Conservation (phyloP, 2,113 vertebrate genomes). For the Neogale vison region DNA sequence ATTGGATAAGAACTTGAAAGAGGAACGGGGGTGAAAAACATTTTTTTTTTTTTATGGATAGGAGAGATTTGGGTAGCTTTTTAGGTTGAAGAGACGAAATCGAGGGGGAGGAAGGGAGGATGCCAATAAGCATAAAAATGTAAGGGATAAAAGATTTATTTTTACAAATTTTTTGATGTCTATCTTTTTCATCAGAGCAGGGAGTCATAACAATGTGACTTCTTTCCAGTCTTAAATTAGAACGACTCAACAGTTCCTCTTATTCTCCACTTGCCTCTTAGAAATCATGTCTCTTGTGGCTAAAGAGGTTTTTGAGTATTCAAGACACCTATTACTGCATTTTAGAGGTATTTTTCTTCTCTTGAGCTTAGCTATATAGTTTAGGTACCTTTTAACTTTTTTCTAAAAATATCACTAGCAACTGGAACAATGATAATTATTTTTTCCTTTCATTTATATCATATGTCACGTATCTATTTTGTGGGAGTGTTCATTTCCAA, state of each 20-base stretch:
- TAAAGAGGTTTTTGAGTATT: slow-evolving; percentile 18
- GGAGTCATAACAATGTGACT: slow-evolving; percentile 43
- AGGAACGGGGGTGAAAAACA: not conserved
- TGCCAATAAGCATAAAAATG: not conserved
- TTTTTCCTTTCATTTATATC: not conserved
- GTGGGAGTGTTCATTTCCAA: not conserved
- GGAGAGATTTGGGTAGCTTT: not conserved
- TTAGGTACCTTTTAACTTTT: not conserved
- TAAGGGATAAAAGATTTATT: slow-evolving; percentile 30
- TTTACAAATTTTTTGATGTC: slow-evolving; percentile 25
- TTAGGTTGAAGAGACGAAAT: slow-evolving; percentile 25
- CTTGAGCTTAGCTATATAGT: not conserved
- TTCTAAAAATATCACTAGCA: not conserved
- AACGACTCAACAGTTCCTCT: not conserved
- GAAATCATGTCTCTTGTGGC: not conserved
- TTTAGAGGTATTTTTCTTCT: not conserved
- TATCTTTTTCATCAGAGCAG: slow-evolving; percentile 44
- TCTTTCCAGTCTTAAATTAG: slow-evolving; percentile 46
- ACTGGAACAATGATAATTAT: not conserved
- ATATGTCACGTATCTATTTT: not conserved
- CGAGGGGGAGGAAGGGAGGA: not conserved
- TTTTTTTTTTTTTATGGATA: not conserved
- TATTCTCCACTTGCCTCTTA: not conserved
- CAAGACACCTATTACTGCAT: not conserved
- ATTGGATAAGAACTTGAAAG: not conserved